phyloP scores from a whole-genome alignment of 2,888 invertebrate species.

The Kryphioiulus occultus region DNA sequence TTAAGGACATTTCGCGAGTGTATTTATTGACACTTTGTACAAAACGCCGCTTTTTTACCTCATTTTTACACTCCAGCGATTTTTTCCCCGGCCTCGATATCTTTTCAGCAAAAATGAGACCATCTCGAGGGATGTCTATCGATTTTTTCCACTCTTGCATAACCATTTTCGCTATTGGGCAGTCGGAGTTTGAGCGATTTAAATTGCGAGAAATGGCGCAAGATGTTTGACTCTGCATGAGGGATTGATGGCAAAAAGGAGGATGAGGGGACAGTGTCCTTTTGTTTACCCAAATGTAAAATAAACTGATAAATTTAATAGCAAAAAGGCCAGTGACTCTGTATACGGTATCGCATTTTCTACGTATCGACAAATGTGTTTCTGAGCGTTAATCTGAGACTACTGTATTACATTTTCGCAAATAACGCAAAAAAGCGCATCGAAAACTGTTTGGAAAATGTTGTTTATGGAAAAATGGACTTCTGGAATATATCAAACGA shows the following conservation, averaged over 20 bases:
- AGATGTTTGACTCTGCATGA: neutral
- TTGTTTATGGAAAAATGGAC: neutral
- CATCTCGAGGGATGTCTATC: constrained; percentile 39
- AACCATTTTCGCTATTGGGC: constrained; percentile 32
- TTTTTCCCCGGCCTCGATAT: constrained; percentile 35
- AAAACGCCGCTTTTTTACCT: constrained; percentile 40
- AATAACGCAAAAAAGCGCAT: neutral
- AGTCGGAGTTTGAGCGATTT: constrained; percentile 27
- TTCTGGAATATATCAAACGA: no score
- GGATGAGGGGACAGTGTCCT: neutral
- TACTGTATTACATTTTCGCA: neutral
- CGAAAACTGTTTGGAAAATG: neutral
- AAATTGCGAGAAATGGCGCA: constrained; percentile 22
- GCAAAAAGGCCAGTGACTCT: neutral
- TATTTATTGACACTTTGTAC: constrained; percentile 40
- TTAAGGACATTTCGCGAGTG: constrained; percentile 40
- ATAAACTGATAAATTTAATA: constrained; percentile 40
- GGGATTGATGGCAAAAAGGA: no score
- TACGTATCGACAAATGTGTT: neutral
- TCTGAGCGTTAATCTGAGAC: neutral
- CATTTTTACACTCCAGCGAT: constrained; percentile 32
- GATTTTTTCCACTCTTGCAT: constrained; percentile 39
- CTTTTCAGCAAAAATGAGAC: constrained; percentile 40
- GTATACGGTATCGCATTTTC: neutral
- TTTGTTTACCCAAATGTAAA: constrained; percentile 27